These are phyloP conservation scores for Takifugu bimaculatus DNA, from an alignment of 2,113 vertebrate genomes.

Conservation along the genomic window DNA sequence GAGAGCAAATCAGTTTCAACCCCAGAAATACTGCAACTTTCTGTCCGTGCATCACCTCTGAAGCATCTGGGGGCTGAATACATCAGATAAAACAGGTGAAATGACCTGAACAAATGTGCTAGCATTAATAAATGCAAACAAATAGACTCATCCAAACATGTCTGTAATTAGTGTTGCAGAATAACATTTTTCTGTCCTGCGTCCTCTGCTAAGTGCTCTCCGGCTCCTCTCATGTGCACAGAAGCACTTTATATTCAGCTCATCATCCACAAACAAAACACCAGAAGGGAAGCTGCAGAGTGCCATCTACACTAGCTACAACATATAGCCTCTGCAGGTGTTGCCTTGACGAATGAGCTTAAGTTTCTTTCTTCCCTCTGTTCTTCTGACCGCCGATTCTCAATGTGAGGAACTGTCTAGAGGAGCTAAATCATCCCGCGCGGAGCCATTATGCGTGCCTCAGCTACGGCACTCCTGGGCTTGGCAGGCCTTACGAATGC, in stretches of 20 bases:
- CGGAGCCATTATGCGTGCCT: constrained; percentile 32
- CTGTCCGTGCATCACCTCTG: background rate
- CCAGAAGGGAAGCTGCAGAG: constrained; percentile 10
- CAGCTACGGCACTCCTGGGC: background rate
- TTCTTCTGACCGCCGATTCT: constrained; percentile 10
- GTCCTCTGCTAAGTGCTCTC: constrained; percentile 13
- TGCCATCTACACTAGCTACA: constrained; percentile 1
- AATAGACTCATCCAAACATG: background rate
- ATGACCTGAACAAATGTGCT: background rate
- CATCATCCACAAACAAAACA: constrained; percentile 21
- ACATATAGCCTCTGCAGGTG: constrained; percentile 19
- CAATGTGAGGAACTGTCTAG: constrained; percentile 20
- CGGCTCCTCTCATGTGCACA: background rate
- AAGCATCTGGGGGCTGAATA: background rate
- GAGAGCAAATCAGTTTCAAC: background rate
- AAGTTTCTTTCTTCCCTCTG: constrained; percentile 22
- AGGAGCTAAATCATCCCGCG: constrained; percentile 37
- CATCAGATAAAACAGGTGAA: background rate
- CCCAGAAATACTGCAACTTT: background rate
- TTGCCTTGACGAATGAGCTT: constrained; percentile 34
- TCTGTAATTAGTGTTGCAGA: background rate
- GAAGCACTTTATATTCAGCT: constrained; percentile 15
- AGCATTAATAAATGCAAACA: background rate
- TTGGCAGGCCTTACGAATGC: constrained; percentile 7
- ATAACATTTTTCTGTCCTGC: constrained; percentile 2